phyloP scores from a whole-genome alignment of 2,113 vertebrate genomes.

The Cyanistes caeruleus region DNA sequence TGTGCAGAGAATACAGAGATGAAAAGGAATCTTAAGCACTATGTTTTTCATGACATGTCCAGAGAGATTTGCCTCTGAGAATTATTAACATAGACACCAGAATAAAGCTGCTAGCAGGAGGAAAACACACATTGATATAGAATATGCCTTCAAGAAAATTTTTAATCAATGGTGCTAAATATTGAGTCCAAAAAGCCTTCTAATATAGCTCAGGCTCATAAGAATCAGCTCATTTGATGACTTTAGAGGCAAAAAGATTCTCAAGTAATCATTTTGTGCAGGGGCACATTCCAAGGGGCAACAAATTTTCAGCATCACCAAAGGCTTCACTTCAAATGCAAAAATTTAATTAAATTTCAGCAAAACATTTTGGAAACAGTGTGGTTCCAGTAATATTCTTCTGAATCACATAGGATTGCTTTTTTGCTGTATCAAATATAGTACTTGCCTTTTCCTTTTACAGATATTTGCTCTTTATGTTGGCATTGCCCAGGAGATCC shows the following conservation, averaged over 20 bases:
- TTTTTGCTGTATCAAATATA: background rate
- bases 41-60: background rate
- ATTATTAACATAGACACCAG: background rate
- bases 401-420: background rate
- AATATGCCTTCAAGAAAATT: background rate
- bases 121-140: background rate
- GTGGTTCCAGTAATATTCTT: background rate
- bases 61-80: background rate
- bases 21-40: background rate
- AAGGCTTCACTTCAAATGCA: background rate
- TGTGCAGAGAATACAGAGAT: background rate
- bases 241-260: background rate
- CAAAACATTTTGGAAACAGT: background rate
- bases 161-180: background rate
- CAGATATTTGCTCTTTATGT: background rate
- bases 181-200: background rate
- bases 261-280: background rate
- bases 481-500: background rate
- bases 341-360: background rate
- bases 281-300: background rate
- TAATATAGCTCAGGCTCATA: background rate
- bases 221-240: background rate
- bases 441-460: background rate
- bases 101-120: background rate
- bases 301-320: background rate